Conservation (phyloP, 2,113 vertebrate genomes). For the Mormoops blainvillei region DNA sequence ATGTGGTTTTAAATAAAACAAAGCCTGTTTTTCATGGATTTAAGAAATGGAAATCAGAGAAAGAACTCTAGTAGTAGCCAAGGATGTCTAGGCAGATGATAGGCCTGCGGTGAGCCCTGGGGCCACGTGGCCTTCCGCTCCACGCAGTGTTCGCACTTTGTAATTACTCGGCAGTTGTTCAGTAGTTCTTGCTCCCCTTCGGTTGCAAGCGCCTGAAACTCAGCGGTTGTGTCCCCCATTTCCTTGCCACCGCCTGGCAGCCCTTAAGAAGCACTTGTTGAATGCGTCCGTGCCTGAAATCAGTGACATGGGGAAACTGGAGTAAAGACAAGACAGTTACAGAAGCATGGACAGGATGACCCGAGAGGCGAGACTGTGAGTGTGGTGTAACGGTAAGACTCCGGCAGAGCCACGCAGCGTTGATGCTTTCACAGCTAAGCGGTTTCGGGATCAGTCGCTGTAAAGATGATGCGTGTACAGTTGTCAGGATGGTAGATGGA, state of each 20-base stretch:
- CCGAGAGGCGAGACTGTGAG: background rate
- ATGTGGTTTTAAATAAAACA: background rate
- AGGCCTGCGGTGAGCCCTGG: background rate
- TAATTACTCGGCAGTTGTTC: background rate
- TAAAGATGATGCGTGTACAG: background rate
- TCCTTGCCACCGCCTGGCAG: background rate
- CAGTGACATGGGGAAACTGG: background rate
- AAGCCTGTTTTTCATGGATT: background rate
- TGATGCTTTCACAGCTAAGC: background rate
- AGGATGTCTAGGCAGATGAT: background rate
- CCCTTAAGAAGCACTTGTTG: background rate
- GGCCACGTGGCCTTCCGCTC: background rate
- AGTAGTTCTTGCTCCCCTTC: background rate
- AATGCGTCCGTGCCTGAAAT: background rate
- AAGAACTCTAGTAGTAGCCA: background rate
- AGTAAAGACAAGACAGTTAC: background rate
- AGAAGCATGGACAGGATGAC: rapidly evolving
- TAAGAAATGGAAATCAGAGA: background rate
- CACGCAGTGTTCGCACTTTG: background rate
- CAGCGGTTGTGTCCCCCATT: background rate
- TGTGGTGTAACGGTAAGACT: no score
- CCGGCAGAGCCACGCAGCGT: background rate
- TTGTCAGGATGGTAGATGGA: background rate
- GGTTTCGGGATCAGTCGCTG: background rate
- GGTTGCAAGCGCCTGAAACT: background rate